phyloP scores from a whole-genome alignment of 2,797 vertebrate species.

The Antennarius maculatus region DNA sequence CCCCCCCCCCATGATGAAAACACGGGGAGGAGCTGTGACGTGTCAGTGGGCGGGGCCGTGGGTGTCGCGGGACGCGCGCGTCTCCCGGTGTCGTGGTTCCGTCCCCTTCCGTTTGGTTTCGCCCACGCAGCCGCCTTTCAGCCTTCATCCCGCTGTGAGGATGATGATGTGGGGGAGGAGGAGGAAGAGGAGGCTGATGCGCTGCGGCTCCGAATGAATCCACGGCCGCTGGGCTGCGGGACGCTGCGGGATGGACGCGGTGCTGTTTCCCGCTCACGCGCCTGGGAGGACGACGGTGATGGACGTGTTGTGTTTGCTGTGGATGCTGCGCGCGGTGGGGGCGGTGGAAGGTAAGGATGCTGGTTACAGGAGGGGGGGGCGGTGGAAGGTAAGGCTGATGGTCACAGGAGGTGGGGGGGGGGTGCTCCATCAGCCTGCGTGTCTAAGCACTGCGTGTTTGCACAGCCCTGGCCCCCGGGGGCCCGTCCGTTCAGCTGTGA shows the following conservation, averaged over 20 bases:
- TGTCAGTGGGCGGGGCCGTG: neutral
- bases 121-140: conserved; percentile 57
- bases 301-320: conserved; percentile 73
- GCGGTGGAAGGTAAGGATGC: conserved; percentile 78
- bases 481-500: too few relatives aligned
- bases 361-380: conserved; percentile 32
- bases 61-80: neutral
- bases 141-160: conserved; percentile 39
- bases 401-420: too few relatives aligned
- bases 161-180: neutral
- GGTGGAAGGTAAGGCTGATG: conserved; percentile 74
- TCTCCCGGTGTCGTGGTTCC: neutral
- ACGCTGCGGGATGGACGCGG: conserved; percentile 64
- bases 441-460: too few relatives aligned
- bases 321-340: conserved; percentile 72
- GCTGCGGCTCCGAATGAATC: conserved; percentile 53
- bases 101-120: conserved; percentile 71
- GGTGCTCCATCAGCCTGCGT: too few relatives aligned
- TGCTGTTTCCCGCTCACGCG: conserved; percentile 47
- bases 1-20: too few relatives aligned
- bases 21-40: neutral
- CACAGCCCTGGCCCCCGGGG: too few relatives aligned
- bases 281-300: conserved; percentile 55
- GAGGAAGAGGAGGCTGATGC: conserved; percentile 32
- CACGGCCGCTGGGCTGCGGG: conserved; percentile 57